Evolutionary conservation across 2,113 vertebrate species (phyloP).

Genomic region (Furnarius figulus): DNA sequence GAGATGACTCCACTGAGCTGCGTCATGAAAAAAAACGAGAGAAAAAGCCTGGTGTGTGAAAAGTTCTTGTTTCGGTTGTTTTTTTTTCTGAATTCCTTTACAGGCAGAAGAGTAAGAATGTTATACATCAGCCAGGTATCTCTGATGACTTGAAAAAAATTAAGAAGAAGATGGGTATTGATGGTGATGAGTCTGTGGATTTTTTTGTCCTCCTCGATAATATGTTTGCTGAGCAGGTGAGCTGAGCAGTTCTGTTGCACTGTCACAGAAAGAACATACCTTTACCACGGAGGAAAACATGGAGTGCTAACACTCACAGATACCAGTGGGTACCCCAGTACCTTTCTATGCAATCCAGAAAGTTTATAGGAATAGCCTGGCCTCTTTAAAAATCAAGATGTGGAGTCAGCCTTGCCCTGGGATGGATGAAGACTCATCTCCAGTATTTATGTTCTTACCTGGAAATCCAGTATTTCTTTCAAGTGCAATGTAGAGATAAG

Average conservation of each 20-base stretch:
- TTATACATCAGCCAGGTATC: constrained; percentile 79
- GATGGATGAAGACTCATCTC: not conserved
- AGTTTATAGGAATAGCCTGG: not conserved
- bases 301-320: not conserved
- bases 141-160: constrained; percentile 86
- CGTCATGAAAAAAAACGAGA: not conserved
- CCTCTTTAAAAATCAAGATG: not conserved
- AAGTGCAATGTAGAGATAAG: not conserved
- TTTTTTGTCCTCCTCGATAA: constrained; percentile 91
- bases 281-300: not conserved
- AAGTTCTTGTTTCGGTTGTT: not conserved
- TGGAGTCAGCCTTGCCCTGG: not conserved
- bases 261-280: not conserved
- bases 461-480: not conserved
- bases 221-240: constrained; percentile 90
- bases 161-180: constrained; percentile 81
- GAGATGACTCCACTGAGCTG: not conserved
- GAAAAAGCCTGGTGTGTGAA: not conserved
- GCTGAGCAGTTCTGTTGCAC: not conserved
- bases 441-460: not conserved
- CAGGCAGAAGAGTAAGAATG: constrained; percentile 78
- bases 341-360: not conserved
- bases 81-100: not conserved
- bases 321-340: not conserved
- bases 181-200: constrained; percentile 74